Evolutionary conservation across 2,888 invertebrate species (phyloP).

Genomic region (Osedax fenrisi): DNA sequence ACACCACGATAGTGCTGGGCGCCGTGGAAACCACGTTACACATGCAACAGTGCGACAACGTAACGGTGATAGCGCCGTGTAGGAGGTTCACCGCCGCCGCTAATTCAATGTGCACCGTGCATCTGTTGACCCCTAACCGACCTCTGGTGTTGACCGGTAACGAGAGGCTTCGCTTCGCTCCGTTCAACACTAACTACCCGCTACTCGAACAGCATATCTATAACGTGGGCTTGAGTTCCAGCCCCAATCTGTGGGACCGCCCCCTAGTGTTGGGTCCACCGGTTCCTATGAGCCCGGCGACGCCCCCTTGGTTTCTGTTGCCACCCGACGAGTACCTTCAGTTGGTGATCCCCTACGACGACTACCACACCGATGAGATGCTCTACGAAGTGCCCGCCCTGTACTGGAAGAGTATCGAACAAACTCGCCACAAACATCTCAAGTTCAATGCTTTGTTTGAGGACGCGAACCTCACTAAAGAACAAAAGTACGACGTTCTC

Average conservation of each 20-base stretch:
- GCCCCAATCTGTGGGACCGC: conserved; percentile 50
- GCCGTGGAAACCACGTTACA: conserved; percentile 50
- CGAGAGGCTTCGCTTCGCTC: conserved; percentile 47
- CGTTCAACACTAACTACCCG: conserved; percentile 50
- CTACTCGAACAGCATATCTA: conserved; percentile 49
- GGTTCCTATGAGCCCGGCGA: no score
- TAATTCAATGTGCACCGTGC: conserved; percentile 45
- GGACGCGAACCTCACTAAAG: no score
- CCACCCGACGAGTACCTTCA: neutral
- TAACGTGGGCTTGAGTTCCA: conserved; percentile 42
- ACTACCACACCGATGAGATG: no score
- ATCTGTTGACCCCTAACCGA: conserved; percentile 49
- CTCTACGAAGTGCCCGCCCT: no score
- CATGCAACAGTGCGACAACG: conserved; percentile 49
- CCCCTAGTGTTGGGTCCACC: conserved; percentile 40
- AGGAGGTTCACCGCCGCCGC: conserved; percentile 41
- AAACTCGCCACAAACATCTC: no score
- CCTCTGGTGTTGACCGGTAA: conserved; percentile 50
- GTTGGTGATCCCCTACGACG: neutral
- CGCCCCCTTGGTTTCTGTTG: no score
- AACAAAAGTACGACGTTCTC: no score
- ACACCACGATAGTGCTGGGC: conserved; percentile 50
- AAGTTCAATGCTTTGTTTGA: no score
- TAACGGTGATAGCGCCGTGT: conserved; percentile 47
- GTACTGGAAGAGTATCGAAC: no score